Evolutionary conservation across 2,888 invertebrate genomes (phyloP).

Genomic region (Saturnia japonica): DNA sequence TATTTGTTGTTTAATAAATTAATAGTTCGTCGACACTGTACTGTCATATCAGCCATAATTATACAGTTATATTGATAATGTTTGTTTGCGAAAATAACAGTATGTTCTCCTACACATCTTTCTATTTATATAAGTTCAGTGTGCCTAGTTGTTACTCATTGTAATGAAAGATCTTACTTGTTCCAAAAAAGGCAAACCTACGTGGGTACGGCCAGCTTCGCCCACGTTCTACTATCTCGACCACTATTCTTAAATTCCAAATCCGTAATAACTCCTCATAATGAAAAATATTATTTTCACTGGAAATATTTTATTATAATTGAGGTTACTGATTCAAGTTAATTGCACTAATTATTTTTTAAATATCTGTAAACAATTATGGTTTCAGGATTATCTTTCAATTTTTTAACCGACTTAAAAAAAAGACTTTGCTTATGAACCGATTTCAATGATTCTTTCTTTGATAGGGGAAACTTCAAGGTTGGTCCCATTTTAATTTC

Average conservation of each 20-base stretch:
- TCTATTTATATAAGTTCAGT: conserved; percentile 39
- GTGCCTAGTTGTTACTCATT: conserved; percentile 32
- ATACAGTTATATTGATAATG: background rate
- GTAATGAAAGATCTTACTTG: conserved; percentile 60
- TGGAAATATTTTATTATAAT: background rate
- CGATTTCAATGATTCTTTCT: too few species aligned
- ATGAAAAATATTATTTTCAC: conserved; percentile 8
- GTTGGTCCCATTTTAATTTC: too few species aligned
- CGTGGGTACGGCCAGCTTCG: conserved; percentile 44
- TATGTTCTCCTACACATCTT: conserved; percentile 65
- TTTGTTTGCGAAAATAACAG: conserved; percentile 32
- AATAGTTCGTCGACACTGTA: conserved; percentile 13
- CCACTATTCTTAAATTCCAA: conserved; percentile 37
- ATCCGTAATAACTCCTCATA: conserved; percentile 22
- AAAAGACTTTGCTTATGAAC: too few species aligned
- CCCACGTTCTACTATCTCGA: conserved; percentile 41
- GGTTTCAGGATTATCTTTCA: background rate
- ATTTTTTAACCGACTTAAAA: too few species aligned
- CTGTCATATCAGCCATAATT: conserved; percentile 1
- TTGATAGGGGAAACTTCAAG: too few species aligned
- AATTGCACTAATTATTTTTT: background rate
- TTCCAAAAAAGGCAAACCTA: conserved; percentile 53
- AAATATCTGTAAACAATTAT: background rate
- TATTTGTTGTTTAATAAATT: conserved; percentile 13
- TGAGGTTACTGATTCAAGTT: background rate